Base-by-base conservation (phyloP, 1,140 invertebrate species). In the Akabosia matsudoensis region DNA sequence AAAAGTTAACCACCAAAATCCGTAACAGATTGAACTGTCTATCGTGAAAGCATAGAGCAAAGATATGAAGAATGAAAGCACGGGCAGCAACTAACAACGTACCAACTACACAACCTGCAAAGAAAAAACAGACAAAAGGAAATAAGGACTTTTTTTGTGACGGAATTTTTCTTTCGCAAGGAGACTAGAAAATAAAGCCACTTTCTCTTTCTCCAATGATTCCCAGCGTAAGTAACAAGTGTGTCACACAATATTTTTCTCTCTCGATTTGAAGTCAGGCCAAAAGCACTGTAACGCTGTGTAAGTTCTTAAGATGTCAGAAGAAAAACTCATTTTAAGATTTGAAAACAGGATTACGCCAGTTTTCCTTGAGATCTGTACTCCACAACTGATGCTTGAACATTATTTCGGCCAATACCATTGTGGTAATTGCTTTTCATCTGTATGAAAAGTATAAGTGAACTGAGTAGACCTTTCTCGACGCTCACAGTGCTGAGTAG, bases 251-350 rank as follows among this genome's bases (percentile, higher is more conserved):
- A 45, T 45, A 10, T 45, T 18, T 45, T 45, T 7, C 37, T 45
- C 18, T 18, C 18, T 18, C 37, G 18, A 45, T 61, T 61, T 14
- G 7, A 61, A 61, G 14, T 22, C 24, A n/a, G 13, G 14, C 54
- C 24, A 24, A 24, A 14, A 61, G n/a, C 24, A n/a, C 14, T n/a
- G n/a, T 22, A 10, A 24, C 24, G n/a, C 54, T 14, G 24, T 7
- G 7, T 22, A 61, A 7, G n/a, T 61, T 13, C 54, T 4, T 61
- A 14, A 10, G 24, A 24, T 61, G 37, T 45, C 37, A 45, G 10
- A 61, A 61, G 24, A 24, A 61, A 61, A 61, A 61, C 24, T 61
- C 54, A 61, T 61, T 61, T 61, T 61, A 4, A 61, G 54, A 61
- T 61, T 24, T 61, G 54, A 61, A 61, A 61, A 14, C 24, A 61